Percentiles rank a stretch among this genome's conserved stretches.
These are phyloP conservation scores for Darevskia mixta DNA, from an alignment of 2,797 vertebrate species.

Conservation along the genomic window DNA sequence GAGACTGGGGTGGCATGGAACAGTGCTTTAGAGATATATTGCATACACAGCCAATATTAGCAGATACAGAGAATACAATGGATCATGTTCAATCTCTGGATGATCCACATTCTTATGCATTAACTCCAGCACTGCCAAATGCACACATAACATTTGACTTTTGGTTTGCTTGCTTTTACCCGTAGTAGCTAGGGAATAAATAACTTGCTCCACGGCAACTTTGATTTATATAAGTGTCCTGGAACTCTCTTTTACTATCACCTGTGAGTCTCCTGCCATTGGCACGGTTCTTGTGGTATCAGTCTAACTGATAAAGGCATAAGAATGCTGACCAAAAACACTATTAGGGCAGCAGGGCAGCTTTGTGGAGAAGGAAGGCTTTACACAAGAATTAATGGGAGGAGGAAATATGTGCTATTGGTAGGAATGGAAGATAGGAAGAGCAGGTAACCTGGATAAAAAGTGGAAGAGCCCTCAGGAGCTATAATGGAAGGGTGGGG, in stretches of 20 bases:
- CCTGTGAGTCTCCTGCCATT: not conserved
- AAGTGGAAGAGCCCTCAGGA: not conserved
- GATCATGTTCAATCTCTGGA: not conserved
- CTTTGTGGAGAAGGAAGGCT: not conserved
- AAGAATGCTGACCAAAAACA: too few species aligned
- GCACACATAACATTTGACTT: not conserved
- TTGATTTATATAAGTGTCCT: not conserved
- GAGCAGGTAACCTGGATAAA: too few species aligned
- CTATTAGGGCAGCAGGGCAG: not conserved
- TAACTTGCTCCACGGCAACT: too few species aligned
- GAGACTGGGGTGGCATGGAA: too few species aligned
- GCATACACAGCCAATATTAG: not conserved
- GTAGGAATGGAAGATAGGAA: not conserved
- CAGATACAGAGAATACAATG: not conserved
- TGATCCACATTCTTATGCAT: too few species aligned
- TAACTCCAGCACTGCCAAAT: not conserved
- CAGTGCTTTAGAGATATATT: too few species aligned
- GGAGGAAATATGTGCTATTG: not conserved
- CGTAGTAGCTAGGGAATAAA: not conserved
- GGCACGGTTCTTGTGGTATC: not conserved
- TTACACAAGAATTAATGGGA: not conserved
- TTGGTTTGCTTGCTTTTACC: not conserved
- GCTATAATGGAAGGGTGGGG: not conserved
- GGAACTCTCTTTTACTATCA: not conserved
- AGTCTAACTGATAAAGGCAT: not conserved